Base-by-base conservation (phyloP, 2,888 invertebrate genomes). In the Nemurella pictetii region DNA sequence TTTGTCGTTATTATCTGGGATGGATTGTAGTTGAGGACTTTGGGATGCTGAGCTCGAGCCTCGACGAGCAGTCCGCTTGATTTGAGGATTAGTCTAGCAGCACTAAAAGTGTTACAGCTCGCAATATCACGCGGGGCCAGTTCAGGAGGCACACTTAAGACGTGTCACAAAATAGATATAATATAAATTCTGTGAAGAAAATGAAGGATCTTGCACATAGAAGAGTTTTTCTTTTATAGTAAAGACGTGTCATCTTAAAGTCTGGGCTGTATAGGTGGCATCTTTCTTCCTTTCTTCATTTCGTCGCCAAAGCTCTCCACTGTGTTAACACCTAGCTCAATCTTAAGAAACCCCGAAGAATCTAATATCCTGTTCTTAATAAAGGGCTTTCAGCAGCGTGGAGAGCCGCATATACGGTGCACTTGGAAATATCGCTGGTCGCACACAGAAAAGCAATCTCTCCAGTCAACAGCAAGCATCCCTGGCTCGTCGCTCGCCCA, bases 361-460 rank as follows among this genome's bases (percentile, higher is more conserved):
- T 26, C 80, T 80, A 80, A 80, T 80, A 80, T 80, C 80, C 80
- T 26, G 80, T 5, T 20, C 80, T n/a, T 80, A 80, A 80, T 80
- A 80, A 80, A 35, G 80, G 80, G 75, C 75, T 75, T 75, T 27
- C 26, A 3, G 75, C 28, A 12, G 7, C 36, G 36, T 36, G 9
- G n/a, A 36, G 36, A 36, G 36, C 15, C 36, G 7, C 36, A 15
- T 15, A n/a, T n/a, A n/a, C n/a, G n/a, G n/a, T 20, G 55, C 55
- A 20, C 55, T 55, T 20, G 55, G 55, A 55, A 55, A 55, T 55
- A 55, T 55, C 55, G 55, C 15, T 20, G 1, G 20, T 20, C 15
- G 15, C 55, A 35, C 12, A 25, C 75, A 75, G 2, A 75, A 75
- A 75, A 25, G 27, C 27, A 75, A 75, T 75, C 75, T 75, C 26